A percentile compares a stretch with the other conserved stretches of the same genome.
Evolutionary conservation across 2,113 vertebrate species (phyloP).

Genomic region (Octodon degus): DNA sequence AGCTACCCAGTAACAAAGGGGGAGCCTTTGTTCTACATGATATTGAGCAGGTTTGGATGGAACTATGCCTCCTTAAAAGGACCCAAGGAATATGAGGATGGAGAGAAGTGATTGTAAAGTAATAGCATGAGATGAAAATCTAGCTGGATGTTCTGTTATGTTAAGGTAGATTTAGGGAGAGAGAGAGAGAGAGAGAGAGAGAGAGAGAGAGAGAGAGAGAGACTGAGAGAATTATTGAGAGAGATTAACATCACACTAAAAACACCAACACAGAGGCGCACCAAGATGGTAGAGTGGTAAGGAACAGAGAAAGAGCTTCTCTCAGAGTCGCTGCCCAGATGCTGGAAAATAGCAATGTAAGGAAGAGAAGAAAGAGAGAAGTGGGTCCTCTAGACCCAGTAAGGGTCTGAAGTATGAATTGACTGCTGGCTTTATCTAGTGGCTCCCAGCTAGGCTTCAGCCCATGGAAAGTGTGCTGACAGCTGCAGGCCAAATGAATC

Average conservation of each 20-base stretch:
- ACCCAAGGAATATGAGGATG: conserved; percentile 28
- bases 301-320: too few species aligned
- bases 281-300: too few species aligned
- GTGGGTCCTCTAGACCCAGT: too few species aligned
- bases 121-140: conserved; percentile 18
- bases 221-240: neutral
- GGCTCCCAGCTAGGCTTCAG: too few species aligned
- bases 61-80: neutral
- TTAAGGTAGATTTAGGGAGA: neutral
- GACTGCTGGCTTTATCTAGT: too few species aligned
- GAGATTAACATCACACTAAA: conserved; percentile 39
- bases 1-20: neutral
- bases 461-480: too few species aligned
- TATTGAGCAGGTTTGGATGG: neutral
- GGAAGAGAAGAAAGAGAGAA: too few species aligned
- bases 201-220: neutral
- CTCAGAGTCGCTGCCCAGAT: too few species aligned
- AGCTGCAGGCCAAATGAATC: too few species aligned
- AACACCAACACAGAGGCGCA: too few species aligned
- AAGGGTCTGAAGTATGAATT: too few species aligned
- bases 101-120: conserved; percentile 30
- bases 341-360: too few species aligned
- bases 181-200: neutral
- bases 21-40: neutral
- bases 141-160: neutral